phyloP scores from a whole-genome alignment of 2,797 vertebrate genomes.

The Rhadinocentrus ornatus region DNA sequence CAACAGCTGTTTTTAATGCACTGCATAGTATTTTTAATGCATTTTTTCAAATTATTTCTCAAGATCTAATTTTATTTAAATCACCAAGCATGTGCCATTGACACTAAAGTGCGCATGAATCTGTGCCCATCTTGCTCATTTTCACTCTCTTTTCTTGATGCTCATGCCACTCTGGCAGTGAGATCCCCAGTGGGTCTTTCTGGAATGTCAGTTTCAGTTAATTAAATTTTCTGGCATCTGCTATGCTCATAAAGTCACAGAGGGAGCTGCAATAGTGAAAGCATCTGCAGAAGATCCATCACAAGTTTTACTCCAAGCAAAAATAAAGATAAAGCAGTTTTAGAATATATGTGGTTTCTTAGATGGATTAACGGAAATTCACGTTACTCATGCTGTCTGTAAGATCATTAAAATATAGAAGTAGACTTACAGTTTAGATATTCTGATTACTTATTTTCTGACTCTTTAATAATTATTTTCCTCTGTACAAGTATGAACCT shows the following conservation, averaged over 20 bases:
- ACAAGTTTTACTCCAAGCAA: slow-evolving; percentile 44
- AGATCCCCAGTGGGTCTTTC: slow-evolving; percentile 69
- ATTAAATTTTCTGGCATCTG: slow-evolving; percentile 80
- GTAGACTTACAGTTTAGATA: neutral
- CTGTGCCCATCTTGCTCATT: slow-evolving; percentile 18
- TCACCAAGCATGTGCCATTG: neutral
- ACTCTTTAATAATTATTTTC: neutral
- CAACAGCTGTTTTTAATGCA: neutral
- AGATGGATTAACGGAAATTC: slow-evolving; percentile 11
- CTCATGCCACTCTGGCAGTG: slow-evolving; percentile 40
- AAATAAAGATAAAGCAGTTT: slow-evolving; percentile 20
- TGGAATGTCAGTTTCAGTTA: slow-evolving; percentile 78
- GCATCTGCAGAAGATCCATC: slow-evolving; percentile 47
- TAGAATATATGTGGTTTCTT: slow-evolving; percentile 8
- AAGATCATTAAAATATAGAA: neutral
- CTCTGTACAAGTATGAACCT: neutral
- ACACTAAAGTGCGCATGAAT: slow-evolving; percentile 24
- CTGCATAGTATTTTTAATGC: neutral
- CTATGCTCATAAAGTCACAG: slow-evolving; percentile 65
- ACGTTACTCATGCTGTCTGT: neutral
- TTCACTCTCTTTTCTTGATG: slow-evolving; percentile 25
- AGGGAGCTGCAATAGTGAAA: slow-evolving; percentile 46
- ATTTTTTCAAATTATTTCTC: neutral
- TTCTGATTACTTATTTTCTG: slow-evolving; percentile 15
- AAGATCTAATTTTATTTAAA: neutral